phyloP scores from a whole-genome alignment of 2,113 vertebrate genomes.

The Amphiprion percula region DNA sequence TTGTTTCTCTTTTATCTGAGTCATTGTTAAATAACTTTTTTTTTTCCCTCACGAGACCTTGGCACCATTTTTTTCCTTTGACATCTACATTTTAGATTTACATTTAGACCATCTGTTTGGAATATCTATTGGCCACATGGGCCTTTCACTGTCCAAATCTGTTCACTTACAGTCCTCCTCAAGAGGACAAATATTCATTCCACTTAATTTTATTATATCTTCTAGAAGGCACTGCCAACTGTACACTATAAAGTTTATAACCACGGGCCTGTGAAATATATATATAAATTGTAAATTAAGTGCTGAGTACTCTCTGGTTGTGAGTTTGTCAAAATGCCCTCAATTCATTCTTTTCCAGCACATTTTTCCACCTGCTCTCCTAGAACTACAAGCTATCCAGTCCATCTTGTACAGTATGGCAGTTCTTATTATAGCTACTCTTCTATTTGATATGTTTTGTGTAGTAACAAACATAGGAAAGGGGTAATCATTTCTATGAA shows the following conservation, averaged over 20 bases:
- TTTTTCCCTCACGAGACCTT: slow-evolving; percentile 18
- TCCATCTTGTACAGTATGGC: not conserved
- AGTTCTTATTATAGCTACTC: not conserved
- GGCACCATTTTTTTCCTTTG: slow-evolving; percentile 17
- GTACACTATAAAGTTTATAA: slow-evolving; percentile 39
- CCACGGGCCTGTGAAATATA: slow-evolving; percentile 34
- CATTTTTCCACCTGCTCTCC: slow-evolving; percentile 18
- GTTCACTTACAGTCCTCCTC: slow-evolving; percentile 42
- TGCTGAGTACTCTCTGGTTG: slow-evolving; percentile 5
- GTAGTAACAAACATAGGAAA: slow-evolving; percentile 24
- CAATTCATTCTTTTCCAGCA: slow-evolving; percentile 33
- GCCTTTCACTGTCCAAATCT: slow-evolving; percentile 58
- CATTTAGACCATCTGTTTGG: slow-evolving; percentile 59
- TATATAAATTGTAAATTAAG: slow-evolving; percentile 35
- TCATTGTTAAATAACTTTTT: slow-evolving; percentile 29
- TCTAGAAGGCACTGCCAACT: slow-evolving; percentile 54
- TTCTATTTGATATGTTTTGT: slow-evolving; percentile 1
- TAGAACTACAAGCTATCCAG: not conserved
- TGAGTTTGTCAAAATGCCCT: slow-evolving; percentile 24
- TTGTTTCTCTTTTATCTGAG: slow-evolving; percentile 6
- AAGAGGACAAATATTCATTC: slow-evolving; percentile 51
- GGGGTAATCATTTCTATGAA: not conserved
- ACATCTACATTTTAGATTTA: slow-evolving; percentile 45
- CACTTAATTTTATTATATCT: slow-evolving; percentile 45
- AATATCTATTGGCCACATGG: slow-evolving; percentile 55